Evolutionary conservation across 92 coral and sea anemone species (phyloP).

Genomic region (Diadumene lineata): DNA sequence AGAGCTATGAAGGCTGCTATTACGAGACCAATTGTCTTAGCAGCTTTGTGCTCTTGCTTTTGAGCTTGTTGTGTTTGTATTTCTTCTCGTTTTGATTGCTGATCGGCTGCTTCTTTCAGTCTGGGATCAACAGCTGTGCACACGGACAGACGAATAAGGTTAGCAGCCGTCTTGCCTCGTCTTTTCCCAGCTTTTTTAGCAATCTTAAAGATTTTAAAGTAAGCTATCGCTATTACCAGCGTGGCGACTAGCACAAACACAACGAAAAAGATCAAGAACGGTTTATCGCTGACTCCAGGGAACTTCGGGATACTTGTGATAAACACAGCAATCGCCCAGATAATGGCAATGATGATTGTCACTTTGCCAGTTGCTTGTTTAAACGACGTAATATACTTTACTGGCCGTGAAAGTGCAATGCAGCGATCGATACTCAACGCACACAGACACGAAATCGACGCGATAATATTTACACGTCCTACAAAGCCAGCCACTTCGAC

Average conservation of each 20-base stretch:
- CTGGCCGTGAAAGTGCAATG: constrained; percentile 70
- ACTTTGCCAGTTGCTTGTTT: constrained; percentile 65
- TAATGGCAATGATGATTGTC: constrained; percentile 40
- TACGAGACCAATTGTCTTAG: constrained; percentile 88
- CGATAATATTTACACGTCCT: constrained; percentile 84
- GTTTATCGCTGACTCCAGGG: constrained; percentile 82
- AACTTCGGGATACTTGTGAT: constrained; percentile 79
- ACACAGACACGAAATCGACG: constrained; percentile 82
- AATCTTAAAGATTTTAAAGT: constrained; percentile 74
- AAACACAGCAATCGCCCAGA: constrained; percentile 67
- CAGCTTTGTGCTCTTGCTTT: constrained; percentile 81
- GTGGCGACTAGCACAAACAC: constrained; percentile 75
- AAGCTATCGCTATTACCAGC: constrained; percentile 56
- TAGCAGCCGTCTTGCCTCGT: constrained; percentile 40
- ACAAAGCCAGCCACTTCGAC: constrained; percentile 82
- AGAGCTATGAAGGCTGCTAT: constrained; percentile 74
- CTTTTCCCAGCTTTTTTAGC: constrained; percentile 53
- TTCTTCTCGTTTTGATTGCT: constrained; percentile 30
- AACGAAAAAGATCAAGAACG: constrained; percentile 74
- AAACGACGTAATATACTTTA: constrained; percentile 74
- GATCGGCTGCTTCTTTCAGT: constrained; percentile 28
- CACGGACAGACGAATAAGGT: constrained; percentile 41
- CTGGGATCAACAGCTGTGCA: constrained; percentile 34
- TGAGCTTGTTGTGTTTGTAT: constrained; percentile 31
- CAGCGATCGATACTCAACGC: constrained; percentile 86